These are phyloP conservation scores for Chrysopilus asiliformis DNA, from an alignment of 2,888 invertebrate genomes.

Conservation along the genomic window DNA sequence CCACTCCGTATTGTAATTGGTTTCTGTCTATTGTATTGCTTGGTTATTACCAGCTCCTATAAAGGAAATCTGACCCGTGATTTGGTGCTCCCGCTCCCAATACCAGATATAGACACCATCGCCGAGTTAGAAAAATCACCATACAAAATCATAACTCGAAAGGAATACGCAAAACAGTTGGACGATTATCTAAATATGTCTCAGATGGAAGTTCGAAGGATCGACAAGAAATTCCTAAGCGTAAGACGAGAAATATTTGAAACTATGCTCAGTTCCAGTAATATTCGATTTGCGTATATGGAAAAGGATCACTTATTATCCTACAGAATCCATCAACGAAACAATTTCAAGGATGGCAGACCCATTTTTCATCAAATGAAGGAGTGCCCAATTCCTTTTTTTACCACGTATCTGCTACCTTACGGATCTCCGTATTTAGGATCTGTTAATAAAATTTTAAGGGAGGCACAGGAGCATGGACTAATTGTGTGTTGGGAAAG, in stretches of 20 bases:
- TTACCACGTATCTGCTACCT: constrained; percentile 42
- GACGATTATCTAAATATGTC: not conserved
- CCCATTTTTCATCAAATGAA: constrained; percentile 38
- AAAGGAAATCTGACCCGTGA: constrained; percentile 32
- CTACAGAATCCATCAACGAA: constrained; percentile 22
- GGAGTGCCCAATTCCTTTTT: constrained; percentile 43
- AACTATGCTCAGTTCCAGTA: constrained; percentile 20
- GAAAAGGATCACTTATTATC: constrained; percentile 36
- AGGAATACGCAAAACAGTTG: not conserved
- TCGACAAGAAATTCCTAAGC: not conserved
- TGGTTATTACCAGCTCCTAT: constrained; percentile 29
- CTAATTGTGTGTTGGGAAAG: constrained; percentile 34
- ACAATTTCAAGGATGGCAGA: constrained; percentile 30
- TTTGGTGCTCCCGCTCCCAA: constrained; percentile 25
- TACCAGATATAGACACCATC: constrained; percentile 28
- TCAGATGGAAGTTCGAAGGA: not conserved
- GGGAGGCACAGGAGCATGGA: constrained; percentile 40
- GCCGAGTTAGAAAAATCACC: constrained; percentile 15
- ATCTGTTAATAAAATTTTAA: constrained; percentile 37
- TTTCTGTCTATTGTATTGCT: constrained; percentile 29
- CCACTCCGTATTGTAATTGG: constrained; percentile 24
- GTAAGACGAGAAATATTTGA: not conserved
- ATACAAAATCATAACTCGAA: not conserved
- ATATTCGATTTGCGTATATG: constrained; percentile 38
- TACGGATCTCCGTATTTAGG: constrained; percentile 45